phyloP scores from a whole-genome alignment of 1,140 invertebrate species.

The Drosophila nikananu region DNA sequence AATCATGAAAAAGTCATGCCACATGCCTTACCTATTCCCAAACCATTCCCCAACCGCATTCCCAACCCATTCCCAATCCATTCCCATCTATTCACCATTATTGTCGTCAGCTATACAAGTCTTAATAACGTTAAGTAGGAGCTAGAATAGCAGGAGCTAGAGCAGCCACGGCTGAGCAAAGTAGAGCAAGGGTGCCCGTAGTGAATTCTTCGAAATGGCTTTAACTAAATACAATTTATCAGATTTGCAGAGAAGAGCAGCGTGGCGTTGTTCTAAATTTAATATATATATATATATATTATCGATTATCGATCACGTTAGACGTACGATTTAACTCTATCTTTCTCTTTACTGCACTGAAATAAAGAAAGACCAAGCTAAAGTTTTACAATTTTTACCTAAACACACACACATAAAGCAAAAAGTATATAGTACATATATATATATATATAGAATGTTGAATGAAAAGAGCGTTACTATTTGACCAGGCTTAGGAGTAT shows the following conservation, averaged over 20 bases:
- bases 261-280: slow-evolving; percentile 23
- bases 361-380: slow-evolving; percentile 47
- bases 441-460: slow-evolving; percentile 40
- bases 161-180: background rate
- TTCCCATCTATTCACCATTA: slow-evolving; percentile 1
- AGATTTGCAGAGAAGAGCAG: slow-evolving; percentile 15
- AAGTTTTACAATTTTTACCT: slow-evolving; percentile 43
- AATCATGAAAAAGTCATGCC: background rate
- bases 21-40: background rate
- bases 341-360: slow-evolving; percentile 16
- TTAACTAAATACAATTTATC: slow-evolving; percentile 78
- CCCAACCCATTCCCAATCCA: background rate
- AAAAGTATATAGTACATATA: slow-evolving; percentile 20
- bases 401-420: slow-evolving; percentile 21
- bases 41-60: background rate
- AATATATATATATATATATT: slow-evolving; percentile 25
- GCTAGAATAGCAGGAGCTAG: slow-evolving; percentile 1
- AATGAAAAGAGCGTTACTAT: slow-evolving; percentile 23
- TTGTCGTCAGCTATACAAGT: slow-evolving; percentile 44
- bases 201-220: slow-evolving; percentile 82
- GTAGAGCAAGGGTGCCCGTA: slow-evolving; percentile 63
- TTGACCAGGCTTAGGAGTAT: slow-evolving; percentile 22
- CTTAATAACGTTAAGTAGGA: slow-evolving; percentile 46
- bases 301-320: slow-evolving; percentile 28
- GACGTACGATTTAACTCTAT: slow-evolving; percentile 44